phyloP scores from a whole-genome alignment of 2,888 invertebrate species.

The Apamea crenata region DNA sequence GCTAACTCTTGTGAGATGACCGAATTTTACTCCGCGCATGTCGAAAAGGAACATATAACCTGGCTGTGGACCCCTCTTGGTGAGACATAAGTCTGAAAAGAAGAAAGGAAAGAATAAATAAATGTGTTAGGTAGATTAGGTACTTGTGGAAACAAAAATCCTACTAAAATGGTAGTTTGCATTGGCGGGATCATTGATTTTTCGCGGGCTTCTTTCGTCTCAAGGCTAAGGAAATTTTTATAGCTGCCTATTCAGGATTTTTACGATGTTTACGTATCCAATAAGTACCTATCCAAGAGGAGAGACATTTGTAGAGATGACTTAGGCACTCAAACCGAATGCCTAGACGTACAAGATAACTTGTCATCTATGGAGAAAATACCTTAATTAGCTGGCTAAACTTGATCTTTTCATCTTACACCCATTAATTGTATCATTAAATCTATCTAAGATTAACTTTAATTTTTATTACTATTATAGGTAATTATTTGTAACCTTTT shows the following conservation, averaged over 20 bases:
- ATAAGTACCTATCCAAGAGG: background rate
- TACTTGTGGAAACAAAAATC: background rate
- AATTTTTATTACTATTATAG: background rate
- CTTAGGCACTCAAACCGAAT: background rate
- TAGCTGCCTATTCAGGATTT: constrained; percentile 19
- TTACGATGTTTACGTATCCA: constrained; percentile 24
- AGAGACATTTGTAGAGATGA: background rate
- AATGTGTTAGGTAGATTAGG: background rate
- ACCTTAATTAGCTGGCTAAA: background rate
- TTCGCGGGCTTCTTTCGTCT: constrained; percentile 35
- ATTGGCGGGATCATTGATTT: constrained; percentile 41
- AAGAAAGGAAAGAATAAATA: constrained; percentile 23
- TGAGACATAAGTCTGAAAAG: constrained; percentile 89
- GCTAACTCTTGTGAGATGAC: constrained; percentile 91
- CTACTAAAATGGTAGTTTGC: constrained; percentile 55
- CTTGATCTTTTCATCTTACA: no score
- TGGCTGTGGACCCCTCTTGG: constrained; percentile 90
- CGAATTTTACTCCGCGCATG: constrained; percentile 91
- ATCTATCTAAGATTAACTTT: background rate
- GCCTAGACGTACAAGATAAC: background rate
- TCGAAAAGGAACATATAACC: constrained; percentile 93
- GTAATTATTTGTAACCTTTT: background rate
- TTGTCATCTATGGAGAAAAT: background rate
- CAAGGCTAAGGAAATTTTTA: constrained; percentile 16
- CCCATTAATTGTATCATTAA: background rate